phyloP scores from a whole-genome alignment of 2,113 vertebrate genomes.

The Vanacampus margaritifer region DNA sequence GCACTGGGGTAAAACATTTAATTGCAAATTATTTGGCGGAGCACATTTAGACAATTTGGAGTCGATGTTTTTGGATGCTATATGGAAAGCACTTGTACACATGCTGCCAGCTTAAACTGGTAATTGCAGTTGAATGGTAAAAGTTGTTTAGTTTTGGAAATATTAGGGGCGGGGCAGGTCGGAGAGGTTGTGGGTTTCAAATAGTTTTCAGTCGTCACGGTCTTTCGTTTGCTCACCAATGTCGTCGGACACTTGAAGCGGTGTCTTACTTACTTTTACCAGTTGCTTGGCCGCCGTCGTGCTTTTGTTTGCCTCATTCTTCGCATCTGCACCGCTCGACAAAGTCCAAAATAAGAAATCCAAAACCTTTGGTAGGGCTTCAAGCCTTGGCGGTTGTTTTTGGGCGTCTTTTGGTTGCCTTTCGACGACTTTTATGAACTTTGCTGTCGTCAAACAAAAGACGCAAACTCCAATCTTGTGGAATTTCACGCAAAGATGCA shows the following conservation, averaged over 20 bases:
- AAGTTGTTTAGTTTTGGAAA: not conserved
- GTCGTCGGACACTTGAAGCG: not conserved
- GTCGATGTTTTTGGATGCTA: not conserved
- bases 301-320: slow-evolving; percentile 34
- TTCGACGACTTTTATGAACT: not conserved
- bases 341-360: not conserved
- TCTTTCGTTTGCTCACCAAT: not conserved
- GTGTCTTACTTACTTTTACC: slow-evolving; percentile 12
- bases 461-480: slow-evolving; percentile 8
- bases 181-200: not conserved
- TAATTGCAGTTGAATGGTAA: not conserved
- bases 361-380: not conserved
- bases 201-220: not conserved
- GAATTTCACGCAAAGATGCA: slow-evolving; percentile 28
- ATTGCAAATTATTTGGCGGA: no score
- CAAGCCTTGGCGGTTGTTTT: not conserved
- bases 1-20: no score
- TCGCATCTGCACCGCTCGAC: slow-evolving; percentile 15
- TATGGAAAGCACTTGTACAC: not conserved
- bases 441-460: slow-evolving; percentile 23
- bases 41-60: not conserved
- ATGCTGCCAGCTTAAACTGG: not conserved
- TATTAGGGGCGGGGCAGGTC: not conserved
- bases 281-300: not conserved
- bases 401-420: not conserved